phyloP scores from a whole-genome alignment of 2,888 invertebrate genomes.

The Ischnura elegans region DNA sequence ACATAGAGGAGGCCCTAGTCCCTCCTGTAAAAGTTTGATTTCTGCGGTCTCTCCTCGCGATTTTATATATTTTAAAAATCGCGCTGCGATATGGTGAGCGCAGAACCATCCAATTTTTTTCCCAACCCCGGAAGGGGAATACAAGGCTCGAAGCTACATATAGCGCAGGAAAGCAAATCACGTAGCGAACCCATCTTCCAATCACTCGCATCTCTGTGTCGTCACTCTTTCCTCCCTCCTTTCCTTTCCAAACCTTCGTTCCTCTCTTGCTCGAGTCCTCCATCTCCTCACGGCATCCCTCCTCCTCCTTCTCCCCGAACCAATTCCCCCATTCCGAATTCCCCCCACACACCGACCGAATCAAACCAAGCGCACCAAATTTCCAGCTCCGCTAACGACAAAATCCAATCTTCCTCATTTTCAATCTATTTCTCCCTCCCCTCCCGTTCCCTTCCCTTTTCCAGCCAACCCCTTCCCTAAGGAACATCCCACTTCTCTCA shows the following conservation, averaged over 20 bases:
- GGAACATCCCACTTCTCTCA: too few species aligned
- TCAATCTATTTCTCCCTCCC: conserved; percentile 61
- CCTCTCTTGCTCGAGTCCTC: neutral
- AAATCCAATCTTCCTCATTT: conserved; percentile 65
- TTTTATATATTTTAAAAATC: too few species aligned
- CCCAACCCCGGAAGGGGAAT: neutral
- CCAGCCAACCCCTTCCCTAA: neutral
- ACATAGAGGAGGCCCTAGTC: too few species aligned
- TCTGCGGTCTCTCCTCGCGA: too few species aligned
- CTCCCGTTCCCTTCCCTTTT: neutral
- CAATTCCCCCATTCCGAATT: neutral
- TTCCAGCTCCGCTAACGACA: conserved; percentile 63
- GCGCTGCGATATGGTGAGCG: too few species aligned
- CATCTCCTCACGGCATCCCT: neutral
- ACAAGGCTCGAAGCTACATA: neutral
- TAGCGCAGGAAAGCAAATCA: neutral
- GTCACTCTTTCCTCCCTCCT: neutral
- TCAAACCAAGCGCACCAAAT: conserved; percentile 49
- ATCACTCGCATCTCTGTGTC: neutral
- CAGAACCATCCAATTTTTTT: too few species aligned
- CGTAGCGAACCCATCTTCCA: neutral
- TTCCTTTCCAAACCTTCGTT: neutral
- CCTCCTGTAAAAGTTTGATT: too few species aligned
- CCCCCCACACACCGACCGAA: neutral
- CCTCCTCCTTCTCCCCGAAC: neutral